A percentile compares a stretch with the other conserved stretches of the same genome.
phyloP scores from a whole-genome alignment of 1,140 invertebrate species.

The Lanistes nyassanus region DNA sequence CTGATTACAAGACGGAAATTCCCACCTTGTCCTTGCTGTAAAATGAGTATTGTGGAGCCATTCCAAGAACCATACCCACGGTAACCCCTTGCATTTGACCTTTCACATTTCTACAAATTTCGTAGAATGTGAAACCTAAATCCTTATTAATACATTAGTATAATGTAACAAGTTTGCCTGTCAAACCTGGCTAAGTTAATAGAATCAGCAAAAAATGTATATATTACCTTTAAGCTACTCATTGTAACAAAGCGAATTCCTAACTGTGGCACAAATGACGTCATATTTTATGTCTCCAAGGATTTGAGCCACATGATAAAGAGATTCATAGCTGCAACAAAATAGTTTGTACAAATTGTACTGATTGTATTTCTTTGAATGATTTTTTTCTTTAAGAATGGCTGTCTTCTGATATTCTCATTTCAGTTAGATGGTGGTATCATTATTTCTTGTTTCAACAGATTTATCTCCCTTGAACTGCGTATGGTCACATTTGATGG shows the following conservation, averaged over 20 bases:
- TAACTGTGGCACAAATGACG: too few relatives aligned
- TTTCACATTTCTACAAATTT: too few relatives aligned
- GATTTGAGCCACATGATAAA: not conserved
- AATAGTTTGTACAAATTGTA: not conserved
- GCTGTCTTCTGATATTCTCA: not conserved
- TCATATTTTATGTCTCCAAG: too few relatives aligned
- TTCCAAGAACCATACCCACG: conserved; percentile 48
- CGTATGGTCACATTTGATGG: conserved; percentile 57
- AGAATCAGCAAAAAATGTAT: too few relatives aligned
- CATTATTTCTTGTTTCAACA: conserved; percentile 40
- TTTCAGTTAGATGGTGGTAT: not conserved
- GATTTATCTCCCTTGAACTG: conserved; percentile 51
- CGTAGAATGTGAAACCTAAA: too few relatives aligned
- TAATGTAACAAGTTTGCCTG: too few relatives aligned
- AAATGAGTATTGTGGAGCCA: conserved; percentile 54
- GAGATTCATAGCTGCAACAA: not conserved
- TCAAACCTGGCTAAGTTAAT: too few relatives aligned
- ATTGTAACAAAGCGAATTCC: too few relatives aligned
- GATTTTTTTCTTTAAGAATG: not conserved
- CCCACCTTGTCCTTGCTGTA: conserved; percentile 55
- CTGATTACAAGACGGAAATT: conserved; percentile 44
- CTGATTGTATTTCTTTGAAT: not conserved
- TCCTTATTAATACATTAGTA: too few relatives aligned
- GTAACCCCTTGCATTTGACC: conserved; percentile 26
- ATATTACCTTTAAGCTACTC: too few relatives aligned